A percentile compares a stretch with the other conserved stretches of the same genome.
phyloP scores from a whole-genome alignment of 2,888 invertebrate genomes.

The Balanococcus diminutus region DNA sequence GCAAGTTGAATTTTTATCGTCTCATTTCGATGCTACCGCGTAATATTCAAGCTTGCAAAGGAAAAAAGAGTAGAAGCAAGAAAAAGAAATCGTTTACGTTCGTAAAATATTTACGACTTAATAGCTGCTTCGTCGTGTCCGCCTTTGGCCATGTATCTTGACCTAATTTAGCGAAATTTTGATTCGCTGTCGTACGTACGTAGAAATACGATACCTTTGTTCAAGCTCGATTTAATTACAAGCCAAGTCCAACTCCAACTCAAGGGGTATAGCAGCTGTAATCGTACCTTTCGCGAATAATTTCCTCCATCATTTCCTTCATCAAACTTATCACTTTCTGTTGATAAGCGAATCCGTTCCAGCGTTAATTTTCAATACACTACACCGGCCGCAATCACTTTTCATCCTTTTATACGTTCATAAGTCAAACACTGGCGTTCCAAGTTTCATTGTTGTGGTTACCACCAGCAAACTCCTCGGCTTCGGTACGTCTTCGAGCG shows the following conservation, averaged over 20 bases:
- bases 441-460: conserved; percentile 27
- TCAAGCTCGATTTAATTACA: conserved; percentile 14
- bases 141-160: conserved; percentile 38
- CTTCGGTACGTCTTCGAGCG: not conserved
- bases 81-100: conserved; percentile 42
- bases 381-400: conserved; percentile 28
- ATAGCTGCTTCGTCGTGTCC: conserved; percentile 13
- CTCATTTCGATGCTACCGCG: conserved; percentile 40
- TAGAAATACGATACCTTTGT: not conserved
- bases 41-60: not conserved
- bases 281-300: conserved; percentile 6
- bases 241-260: not conserved
- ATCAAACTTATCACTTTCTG: conserved; percentile 34
- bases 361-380: conserved; percentile 35
- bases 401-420: not conserved
- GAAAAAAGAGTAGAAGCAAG: not conserved
- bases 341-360: conserved; percentile 16
- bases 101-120: conserved; percentile 41
- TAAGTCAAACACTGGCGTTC: not conserved
- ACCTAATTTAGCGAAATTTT: conserved; percentile 28
- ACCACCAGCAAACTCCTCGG: not conserved
- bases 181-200: not conserved
- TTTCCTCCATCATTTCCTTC: conserved; percentile 17
- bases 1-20: conserved; percentile 43
- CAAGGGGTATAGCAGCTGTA: not conserved